Conservation (phyloP, 2,797 vertebrate genomes). For the Ptychadena robeensis region DNA sequence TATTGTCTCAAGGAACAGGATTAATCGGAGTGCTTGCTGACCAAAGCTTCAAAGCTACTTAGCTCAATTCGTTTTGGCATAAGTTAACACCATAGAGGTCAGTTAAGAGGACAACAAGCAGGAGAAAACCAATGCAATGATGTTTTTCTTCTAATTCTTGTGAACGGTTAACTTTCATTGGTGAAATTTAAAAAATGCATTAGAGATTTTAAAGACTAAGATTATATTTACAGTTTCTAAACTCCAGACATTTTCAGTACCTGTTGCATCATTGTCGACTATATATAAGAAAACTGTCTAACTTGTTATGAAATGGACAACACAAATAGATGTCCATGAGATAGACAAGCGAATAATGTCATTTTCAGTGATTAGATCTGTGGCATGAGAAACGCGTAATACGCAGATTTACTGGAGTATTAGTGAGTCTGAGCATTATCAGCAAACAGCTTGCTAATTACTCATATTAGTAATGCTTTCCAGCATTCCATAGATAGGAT, state of each 20-base stretch:
- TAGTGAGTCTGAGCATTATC: neutral
- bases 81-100: constrained; percentile 31
- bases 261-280: too few relatives aligned
- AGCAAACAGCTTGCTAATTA: neutral
- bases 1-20: constrained; percentile 18
- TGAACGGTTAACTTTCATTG: neutral
- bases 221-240: too few relatives aligned
- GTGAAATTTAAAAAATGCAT: neutral
- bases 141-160: neutral
- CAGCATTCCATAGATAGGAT: neutral
- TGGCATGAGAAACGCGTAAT: neutral
- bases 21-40: constrained; percentile 34
- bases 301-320: too few relatives aligned
- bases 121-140: neutral
- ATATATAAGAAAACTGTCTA: too few relatives aligned
- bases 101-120: constrained; percentile 10
- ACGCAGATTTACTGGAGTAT: neutral
- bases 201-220: too few relatives aligned
- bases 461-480: neutral
- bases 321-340: too few relatives aligned
- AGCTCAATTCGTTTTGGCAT: constrained; percentile 28
- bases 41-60: constrained; percentile 4
- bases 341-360: too few relatives aligned
- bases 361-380: too few relatives aligned
- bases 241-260: too few relatives aligned